Conservation (phyloP, 2,113 vertebrate genomes). For the Phaethornis superciliosus region DNA sequence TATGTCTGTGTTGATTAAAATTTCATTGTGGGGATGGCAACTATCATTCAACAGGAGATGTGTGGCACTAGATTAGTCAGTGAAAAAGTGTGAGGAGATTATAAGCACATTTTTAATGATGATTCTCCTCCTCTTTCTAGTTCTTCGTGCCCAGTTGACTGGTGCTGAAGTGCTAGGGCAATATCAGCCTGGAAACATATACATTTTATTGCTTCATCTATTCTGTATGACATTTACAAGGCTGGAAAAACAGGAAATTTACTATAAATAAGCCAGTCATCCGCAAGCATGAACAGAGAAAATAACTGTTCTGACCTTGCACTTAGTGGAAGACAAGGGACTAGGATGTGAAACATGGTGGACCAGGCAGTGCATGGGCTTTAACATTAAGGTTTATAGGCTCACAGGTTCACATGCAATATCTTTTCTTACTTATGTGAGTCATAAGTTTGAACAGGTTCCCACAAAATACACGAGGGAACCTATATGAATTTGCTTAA, state of each 20-base stretch:
- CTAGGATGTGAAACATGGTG: neutral
- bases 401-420: neutral
- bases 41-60: neutral
- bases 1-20: slow-evolving; percentile 35
- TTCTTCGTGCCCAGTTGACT: neutral
- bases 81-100: neutral
- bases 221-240: slow-evolving; percentile 37
- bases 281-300: neutral
- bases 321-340: neutral
- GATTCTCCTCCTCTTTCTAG: neutral
- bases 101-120: neutral
- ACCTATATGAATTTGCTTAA: neutral
- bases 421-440: neutral
- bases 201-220: neutral
- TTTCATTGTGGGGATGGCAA: neutral
- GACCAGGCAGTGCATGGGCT: neutral
- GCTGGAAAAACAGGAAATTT: slow-evolving; percentile 41
- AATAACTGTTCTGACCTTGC: slow-evolving; percentile 16
- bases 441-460: neutral
- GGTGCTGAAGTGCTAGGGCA: neutral
- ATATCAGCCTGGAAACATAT: neutral
- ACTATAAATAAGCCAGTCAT: neutral
- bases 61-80: neutral
- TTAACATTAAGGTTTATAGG: neutral
- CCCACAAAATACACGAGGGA: neutral